Conservation (phyloP, 2,797 vertebrate species). For the Amblyraja radiata region DNA sequence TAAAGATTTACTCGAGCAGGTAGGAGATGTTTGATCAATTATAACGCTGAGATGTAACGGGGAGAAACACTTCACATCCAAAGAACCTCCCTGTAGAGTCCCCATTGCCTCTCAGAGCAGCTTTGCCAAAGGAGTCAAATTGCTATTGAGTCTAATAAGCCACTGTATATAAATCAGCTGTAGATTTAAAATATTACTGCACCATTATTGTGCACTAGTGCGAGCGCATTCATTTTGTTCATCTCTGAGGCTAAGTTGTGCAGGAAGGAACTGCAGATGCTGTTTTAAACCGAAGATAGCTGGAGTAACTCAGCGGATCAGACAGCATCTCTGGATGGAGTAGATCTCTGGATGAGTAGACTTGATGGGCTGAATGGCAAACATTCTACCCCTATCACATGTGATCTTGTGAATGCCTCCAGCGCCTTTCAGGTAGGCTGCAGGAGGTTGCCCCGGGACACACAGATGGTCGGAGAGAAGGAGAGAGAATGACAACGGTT, state of each 20-base stretch:
- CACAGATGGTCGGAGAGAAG: too few species aligned
- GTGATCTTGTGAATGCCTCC: too few species aligned
- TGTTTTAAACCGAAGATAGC: too few species aligned
- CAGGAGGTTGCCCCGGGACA: too few species aligned
- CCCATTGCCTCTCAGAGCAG: slow-evolving; percentile 8
- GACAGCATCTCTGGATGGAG: too few species aligned
- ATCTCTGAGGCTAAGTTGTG: background rate
- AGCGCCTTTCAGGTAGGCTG: too few species aligned
- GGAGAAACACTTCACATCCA: background rate
- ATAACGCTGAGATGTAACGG: slow-evolving; percentile 15
- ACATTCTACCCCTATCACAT: too few species aligned
- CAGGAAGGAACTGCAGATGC: too few species aligned
- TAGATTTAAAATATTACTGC: slow-evolving; percentile 22
- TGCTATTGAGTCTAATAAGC: slow-evolving; percentile 16
- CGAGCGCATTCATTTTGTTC: slow-evolving; percentile 11
- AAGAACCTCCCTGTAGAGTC: slow-evolving; percentile 19
- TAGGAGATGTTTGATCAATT: slow-evolving; percentile 31
- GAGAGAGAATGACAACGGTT: too few species aligned
- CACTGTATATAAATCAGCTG: background rate
- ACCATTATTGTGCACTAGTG: background rate
- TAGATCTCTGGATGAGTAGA: too few species aligned
- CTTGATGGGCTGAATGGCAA: too few species aligned
- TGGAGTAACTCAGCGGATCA: too few species aligned
- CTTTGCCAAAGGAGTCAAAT: slow-evolving; percentile 35
- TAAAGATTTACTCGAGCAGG: slow-evolving; percentile 18